Base-by-base conservation (phyloP, 2,888 invertebrate genomes). In the Oconnorella tubifera region DNA sequence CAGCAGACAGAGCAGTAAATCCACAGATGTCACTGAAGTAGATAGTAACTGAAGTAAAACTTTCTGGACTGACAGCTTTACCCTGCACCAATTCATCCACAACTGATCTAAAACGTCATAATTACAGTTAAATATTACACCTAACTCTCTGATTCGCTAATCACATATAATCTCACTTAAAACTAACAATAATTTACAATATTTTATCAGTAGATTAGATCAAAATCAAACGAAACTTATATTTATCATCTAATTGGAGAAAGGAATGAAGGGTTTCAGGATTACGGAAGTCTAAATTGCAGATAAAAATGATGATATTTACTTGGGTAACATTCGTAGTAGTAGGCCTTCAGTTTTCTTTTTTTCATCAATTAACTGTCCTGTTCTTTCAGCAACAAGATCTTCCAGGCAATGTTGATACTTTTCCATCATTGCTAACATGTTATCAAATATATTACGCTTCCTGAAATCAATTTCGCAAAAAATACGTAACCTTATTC, bases 381-480 rank as follows among this genome's bases (percentile, higher is more conserved):
- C 91, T 0, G 95, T 96, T 67, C 95, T 86, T 80, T 95, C 95
- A 77, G 93, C 93, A 0, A 97, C 96, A 10, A 96, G 84, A 0
- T 89, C 92, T 83, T 97, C 96, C 74, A 97, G 85, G 82, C 95
- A 94, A 76, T 91, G 92, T 28, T 95, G 92, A 78, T 97, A 96
- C 77, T 93, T 92, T 81, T 96, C 96, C 93, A 97, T 94, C 89
- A 96, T 92, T 0, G 90, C 90, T 87, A 96, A 91, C 92, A 97
- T 96, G 79, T 96, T 96, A 82, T 97, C 96, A 76, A 96, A 92
- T 75, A 97, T 96, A 82, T 96, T 96, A 28, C 92, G 89, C 82
- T 92, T 90, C 89, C 92, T 92, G 77, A 1, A 64, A 28, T 3
- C 10, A 32, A n/a, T n/a, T n/a, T n/a, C n/a, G n/a, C n/a, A n/a